Percentiles rank a stretch among this genome's conserved stretches.
These are phyloP conservation scores for Oscheius onirici DNA, from an alignment of 2,888 invertebrate species.

Conservation along the genomic window DNA sequence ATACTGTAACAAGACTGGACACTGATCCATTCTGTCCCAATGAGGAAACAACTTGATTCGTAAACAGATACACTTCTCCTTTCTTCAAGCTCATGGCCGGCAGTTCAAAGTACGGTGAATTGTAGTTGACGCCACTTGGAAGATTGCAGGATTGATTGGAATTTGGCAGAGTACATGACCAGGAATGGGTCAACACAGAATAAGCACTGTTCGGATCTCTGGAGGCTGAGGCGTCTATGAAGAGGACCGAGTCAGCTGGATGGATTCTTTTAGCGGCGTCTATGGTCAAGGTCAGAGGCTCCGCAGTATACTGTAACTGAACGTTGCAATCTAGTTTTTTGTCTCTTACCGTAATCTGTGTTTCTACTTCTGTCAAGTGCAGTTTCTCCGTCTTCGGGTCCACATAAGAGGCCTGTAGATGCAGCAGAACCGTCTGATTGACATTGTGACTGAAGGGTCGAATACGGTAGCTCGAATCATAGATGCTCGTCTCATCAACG, in stretches of 20 bases:
- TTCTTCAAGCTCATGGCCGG: not conserved
- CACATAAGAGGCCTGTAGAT: constrained; percentile 1
- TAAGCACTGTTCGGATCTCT: constrained; percentile 21
- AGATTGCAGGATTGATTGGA: not conserved
- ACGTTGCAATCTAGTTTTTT: not conserved
- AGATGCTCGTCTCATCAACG: constrained; percentile 35
- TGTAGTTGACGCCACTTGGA: not conserved
- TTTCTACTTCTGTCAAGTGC: not conserved
- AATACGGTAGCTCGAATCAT: constrained; percentile 34
- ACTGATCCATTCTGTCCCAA: constrained; percentile 34
- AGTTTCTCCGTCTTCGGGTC: constrained; percentile 10
- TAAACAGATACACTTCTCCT: constrained; percentile 18
- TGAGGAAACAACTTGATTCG: constrained; percentile 29
- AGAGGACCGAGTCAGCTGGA: constrained; percentile 10
- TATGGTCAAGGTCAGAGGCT: constrained; percentile 15
- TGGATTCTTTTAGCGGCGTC: constrained; percentile 12
- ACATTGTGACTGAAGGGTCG: not conserved
- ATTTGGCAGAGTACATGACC: constrained; percentile 6
- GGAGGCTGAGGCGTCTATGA: constrained; percentile 22
- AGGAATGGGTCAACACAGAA: not conserved
- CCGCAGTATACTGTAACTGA: constrained; percentile 20
- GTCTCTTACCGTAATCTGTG: constrained; percentile 4
- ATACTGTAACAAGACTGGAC: constrained; percentile 37
- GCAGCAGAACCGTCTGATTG: not conserved
- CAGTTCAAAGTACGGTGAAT: not conserved